Conservation (phyloP, 2,113 vertebrate genomes). For the Thunnus thynnus region DNA sequence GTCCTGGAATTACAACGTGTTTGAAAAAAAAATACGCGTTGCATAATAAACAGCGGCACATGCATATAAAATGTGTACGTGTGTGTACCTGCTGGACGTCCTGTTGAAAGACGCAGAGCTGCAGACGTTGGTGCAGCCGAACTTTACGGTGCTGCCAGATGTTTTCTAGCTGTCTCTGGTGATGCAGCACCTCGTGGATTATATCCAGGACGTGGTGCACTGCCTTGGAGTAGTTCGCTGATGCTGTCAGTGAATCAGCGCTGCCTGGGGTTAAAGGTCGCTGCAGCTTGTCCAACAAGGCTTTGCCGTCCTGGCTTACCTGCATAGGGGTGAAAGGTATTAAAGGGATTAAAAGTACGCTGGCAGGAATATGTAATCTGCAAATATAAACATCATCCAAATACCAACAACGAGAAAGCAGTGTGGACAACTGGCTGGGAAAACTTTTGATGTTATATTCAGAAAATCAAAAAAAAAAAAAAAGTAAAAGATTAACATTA, state of each 20-base stretch:
- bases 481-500: not conserved
- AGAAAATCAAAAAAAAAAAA: conserved; percentile 10
- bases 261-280: conserved; percentile 95
- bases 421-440: too few relatives aligned
- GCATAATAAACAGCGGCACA: too few relatives aligned
- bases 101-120: conserved; percentile 98
- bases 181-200: conserved; percentile 98
- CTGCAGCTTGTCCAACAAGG: conserved; percentile 96
- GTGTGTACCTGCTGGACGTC: conserved; percentile 94
- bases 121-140: conserved; percentile 96
- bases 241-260: conserved; percentile 94
- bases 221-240: conserved; percentile 98
- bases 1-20: conserved; percentile 3
- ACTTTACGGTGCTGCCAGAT: conserved; percentile 99
- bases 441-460: not conserved
- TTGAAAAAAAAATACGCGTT: not conserved
- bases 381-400: conserved; percentile 4
- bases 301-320: conserved; percentile 99
- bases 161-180: conserved; percentile 97
- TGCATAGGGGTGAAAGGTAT: conserved; percentile 57
- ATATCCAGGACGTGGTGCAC: conserved; percentile 97
- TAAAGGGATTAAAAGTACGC: too few relatives aligned
- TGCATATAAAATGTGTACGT: not conserved
- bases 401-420: not conserved
- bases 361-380: not conserved